Conservation (phyloP, 2,797 vertebrate species). For the Tamandua tetradactyla region DNA sequence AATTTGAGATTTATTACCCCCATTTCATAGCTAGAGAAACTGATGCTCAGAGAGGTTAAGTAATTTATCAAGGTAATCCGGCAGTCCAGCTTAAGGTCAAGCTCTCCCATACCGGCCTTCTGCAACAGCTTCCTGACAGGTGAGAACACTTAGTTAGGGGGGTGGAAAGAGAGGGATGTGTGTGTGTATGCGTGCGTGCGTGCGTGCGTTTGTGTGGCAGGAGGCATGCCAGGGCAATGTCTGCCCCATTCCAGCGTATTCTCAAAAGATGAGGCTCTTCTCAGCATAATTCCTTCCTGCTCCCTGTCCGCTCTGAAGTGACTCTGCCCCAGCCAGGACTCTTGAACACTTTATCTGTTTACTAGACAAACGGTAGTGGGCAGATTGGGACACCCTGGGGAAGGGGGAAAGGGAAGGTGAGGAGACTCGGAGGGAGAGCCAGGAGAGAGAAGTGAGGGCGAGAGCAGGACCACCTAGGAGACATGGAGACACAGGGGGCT, state of each 20-base stretch:
- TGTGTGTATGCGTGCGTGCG: background rate
- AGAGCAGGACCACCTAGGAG: background rate
- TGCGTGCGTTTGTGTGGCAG: background rate
- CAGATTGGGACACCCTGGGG: background rate
- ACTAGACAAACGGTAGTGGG: background rate
- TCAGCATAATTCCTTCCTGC: background rate
- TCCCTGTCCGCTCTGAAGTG: background rate
- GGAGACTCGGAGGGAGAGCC: background rate
- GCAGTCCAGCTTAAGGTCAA: background rate
- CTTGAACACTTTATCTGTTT: background rate
- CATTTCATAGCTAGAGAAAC: slow-evolving; percentile 47
- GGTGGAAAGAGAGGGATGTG: background rate
- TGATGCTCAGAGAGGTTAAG: slow-evolving; percentile 47
- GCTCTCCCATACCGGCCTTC: background rate
- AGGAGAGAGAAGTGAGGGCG: background rate
- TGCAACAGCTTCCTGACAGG: background rate
- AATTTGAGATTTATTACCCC: background rate
- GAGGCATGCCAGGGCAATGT: background rate
- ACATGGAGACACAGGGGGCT: background rate
- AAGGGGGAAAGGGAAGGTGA: background rate
- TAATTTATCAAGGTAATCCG: slow-evolving; percentile 5
- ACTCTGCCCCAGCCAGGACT: background rate
- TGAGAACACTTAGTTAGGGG: background rate
- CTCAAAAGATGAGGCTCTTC: background rate
- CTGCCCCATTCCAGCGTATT: background rate